A percentile compares a stretch with the other conserved stretches of the same genome.
Evolutionary conservation across 2,797 vertebrate genomes (phyloP).

Genomic region (Phrynocephalus guinanensis): DNA sequence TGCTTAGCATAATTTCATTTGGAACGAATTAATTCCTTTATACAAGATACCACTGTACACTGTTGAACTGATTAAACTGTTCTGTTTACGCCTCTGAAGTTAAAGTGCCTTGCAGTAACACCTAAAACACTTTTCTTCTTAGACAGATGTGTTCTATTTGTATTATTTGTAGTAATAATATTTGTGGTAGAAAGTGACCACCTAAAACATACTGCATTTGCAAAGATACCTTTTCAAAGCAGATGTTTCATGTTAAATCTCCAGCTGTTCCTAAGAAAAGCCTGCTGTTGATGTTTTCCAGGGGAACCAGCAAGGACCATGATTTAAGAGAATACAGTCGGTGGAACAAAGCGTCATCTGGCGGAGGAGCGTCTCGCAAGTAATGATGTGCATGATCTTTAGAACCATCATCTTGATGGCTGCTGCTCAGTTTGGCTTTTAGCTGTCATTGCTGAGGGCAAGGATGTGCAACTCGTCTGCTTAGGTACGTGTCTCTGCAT

Average conservation of each 20-base stretch:
- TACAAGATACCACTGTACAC: no score
- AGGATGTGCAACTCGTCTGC: no score
- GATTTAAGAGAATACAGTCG: background rate
- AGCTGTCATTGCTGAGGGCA: no score
- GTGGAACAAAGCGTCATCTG: background rate
- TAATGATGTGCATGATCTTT: background rate
- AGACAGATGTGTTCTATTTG: conserved; percentile 29
- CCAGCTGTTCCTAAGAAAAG: background rate
- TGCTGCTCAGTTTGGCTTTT: background rate
- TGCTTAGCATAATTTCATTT: no score
- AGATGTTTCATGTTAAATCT: background rate
- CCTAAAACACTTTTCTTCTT: conserved; percentile 33
- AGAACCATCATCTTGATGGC: background rate
- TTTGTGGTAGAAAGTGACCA: background rate
- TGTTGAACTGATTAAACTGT: background rate
- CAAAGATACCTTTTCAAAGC: fast-evolving
- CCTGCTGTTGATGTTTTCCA: background rate
- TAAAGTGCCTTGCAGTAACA: background rate
- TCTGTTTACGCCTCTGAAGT: background rate
- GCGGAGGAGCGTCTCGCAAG: background rate
- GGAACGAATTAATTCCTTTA: no score
- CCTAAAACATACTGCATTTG: background rate
- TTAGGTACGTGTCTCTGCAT: no score
- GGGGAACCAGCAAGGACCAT: background rate
- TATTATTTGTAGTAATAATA: no score